Conservation (phyloP, 2,888 invertebrate species). For the Brachypterus glaber region DNA sequence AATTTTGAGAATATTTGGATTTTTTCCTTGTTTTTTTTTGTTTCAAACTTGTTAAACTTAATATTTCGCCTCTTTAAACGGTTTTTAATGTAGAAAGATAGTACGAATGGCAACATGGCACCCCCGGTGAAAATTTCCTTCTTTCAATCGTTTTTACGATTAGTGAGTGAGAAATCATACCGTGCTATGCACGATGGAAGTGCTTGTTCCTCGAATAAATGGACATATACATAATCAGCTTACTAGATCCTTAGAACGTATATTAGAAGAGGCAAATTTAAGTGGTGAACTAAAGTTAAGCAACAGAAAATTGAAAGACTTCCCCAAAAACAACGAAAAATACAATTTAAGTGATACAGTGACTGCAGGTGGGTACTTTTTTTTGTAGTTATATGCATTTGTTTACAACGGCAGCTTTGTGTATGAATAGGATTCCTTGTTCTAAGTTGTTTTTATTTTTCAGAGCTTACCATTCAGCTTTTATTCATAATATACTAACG, state of each 20-base stretch:
- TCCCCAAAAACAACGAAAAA: slow-evolving; percentile 75
- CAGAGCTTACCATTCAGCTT: background rate
- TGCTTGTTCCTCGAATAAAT: slow-evolving; percentile 65
- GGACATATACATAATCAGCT: slow-evolving; percentile 75
- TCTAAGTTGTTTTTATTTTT: background rate
- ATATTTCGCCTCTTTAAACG: too few species aligned
- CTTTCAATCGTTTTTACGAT: too few species aligned
- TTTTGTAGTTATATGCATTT: slow-evolving; percentile 1
- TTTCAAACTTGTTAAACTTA: too few species aligned
- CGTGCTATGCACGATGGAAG: slow-evolving; percentile 60
- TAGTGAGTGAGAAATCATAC: slow-evolving; percentile 9
- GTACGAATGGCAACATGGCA: too few species aligned
- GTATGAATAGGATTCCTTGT: too few species aligned
- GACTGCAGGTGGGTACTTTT: slow-evolving; percentile 67
- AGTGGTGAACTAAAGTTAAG: slow-evolving; percentile 87
- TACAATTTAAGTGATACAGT: slow-evolving; percentile 87
- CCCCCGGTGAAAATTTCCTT: too few species aligned
- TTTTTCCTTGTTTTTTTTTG: too few species aligned
- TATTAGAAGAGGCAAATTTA: slow-evolving; percentile 85
- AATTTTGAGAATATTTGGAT: too few species aligned
- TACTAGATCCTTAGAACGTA: slow-evolving; percentile 81
- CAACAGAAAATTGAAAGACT: slow-evolving; percentile 87
- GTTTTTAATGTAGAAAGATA: too few species aligned
- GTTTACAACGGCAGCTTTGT: too few species aligned
- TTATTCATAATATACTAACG: too few species aligned